phyloP scores from a whole-genome alignment of 2,113 vertebrate species.

The Micronisus gabar region DNA sequence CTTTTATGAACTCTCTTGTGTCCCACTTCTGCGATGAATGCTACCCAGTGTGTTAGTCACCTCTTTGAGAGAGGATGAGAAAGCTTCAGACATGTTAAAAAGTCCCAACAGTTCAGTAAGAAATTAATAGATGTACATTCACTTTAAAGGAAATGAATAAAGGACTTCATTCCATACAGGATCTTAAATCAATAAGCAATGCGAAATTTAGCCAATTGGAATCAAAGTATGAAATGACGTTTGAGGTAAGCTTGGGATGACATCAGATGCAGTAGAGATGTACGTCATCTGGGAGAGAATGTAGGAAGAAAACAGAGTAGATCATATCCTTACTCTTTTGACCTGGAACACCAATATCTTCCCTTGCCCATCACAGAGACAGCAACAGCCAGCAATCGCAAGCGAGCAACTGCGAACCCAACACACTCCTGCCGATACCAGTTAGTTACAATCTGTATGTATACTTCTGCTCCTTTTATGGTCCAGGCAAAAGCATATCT shows the following conservation, averaged over 20 bases:
- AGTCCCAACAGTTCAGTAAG: not conserved
- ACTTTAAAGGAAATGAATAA: not conserved
- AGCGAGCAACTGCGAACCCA: not conserved
- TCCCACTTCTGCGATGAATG: not conserved
- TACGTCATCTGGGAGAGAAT: not conserved
- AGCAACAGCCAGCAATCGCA: not conserved
- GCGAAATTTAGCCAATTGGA: not conserved
- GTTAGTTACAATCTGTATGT: not conserved
- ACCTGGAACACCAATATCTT: not conserved
- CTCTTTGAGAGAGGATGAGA: not conserved
- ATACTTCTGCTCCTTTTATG: not conserved
- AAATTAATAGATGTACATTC: not conserved
- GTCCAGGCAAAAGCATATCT: not conserved
- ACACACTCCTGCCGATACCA: not conserved
- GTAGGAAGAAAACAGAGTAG: not conserved
- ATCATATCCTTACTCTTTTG: not conserved
- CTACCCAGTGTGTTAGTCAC: not conserved
- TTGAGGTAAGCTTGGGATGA: not conserved
- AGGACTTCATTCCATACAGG: not conserved
- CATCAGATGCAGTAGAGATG: not conserved
- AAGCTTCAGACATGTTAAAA: not conserved
- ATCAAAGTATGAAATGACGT: not conserved
- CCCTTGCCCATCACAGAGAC: rapidly evolving
- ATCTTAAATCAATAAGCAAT: not conserved
- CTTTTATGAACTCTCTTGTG: not conserved